Base-by-base conservation (phyloP, 2,113 vertebrate species). In the Triplophysa rosa region DNA sequence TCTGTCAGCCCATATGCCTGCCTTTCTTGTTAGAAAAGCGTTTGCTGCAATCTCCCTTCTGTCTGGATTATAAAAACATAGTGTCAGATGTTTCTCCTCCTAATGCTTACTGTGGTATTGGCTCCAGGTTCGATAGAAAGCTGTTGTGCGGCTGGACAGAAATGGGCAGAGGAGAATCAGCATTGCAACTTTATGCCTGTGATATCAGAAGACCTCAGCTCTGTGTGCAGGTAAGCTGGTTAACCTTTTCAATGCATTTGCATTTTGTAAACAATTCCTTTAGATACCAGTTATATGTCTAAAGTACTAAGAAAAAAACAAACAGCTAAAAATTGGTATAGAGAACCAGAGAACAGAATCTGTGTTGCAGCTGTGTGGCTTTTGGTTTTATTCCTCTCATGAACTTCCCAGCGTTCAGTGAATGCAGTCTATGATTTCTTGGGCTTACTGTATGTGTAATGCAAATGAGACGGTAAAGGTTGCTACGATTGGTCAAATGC, bases 71-170 rank as follows among this genome's bases (percentile, higher is more conserved):
- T 21, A n/a, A 40, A 56, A 56, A 56, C 12, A 56, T n/a, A 2
- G 14, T 21, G 14, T 21, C 5, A 17, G 42, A 45, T 45, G 42
- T 58, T n/a, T 58, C 14, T 8, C 3, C 6, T 52, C 16, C 4
- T 1, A 49, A 54, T 17, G 17, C 7, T 56, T 19, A n/a, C 4
- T 47, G 23, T 54, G 17, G 78, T 47, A 67, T 76, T 10, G 64
- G 59, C 54, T 76, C 19, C 54, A 69, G 71, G 17, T 21, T 3
- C 42, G 84, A 90, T 98, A 2, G 94, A 95, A 86, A 93, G 89
- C 1, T 98, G 97, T 87, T 99, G 96, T 33, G 90, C 91, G 2
- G 91, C 92, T 0, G 97, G 97, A 1, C 94, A 95, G 75, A 94
- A 91, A 74, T 98, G 96, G 97, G 96, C 95, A 14, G 85, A 91